These are phyloP conservation scores for Trachymyrmex septentrionalis DNA, from an alignment of 1,140 invertebrate genomes.

Conservation along the genomic window DNA sequence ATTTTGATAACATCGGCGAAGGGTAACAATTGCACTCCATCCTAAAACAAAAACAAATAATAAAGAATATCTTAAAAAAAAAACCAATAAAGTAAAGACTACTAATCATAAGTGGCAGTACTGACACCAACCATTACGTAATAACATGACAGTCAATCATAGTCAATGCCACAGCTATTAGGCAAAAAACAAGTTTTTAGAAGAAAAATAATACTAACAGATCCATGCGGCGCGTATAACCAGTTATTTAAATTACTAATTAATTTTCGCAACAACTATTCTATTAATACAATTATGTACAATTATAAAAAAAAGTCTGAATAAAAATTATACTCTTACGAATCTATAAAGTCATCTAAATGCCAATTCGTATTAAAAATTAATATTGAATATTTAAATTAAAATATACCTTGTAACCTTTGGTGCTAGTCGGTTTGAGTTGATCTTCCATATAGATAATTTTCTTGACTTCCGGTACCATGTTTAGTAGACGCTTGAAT, in stretches of 20 bases:
- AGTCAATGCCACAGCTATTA: constrained; percentile 35
- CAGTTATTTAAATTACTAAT: constrained; percentile 1
- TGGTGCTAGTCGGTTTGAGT: constrained; percentile 90
- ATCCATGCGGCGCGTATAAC: not conserved
- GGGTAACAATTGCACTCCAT: constrained; percentile 78
- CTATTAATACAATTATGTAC: not conserved
- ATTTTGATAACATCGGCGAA: constrained; percentile 79
- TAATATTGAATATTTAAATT: not conserved
- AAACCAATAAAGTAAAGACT: not conserved
- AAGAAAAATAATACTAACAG: not conserved
- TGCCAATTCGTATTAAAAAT: not conserved
- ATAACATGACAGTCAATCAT: constrained; percentile 1
- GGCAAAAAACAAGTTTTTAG: not conserved
- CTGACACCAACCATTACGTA: constrained; percentile 34
- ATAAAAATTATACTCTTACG: not conserved
- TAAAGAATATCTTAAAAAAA: not conserved
- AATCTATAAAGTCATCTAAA: not conserved
- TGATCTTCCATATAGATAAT: constrained; percentile 97
- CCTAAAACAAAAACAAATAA: constrained; percentile 68
- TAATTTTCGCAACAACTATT: not conserved
- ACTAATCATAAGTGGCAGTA: not conserved
- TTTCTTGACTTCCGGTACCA: constrained; percentile 91
- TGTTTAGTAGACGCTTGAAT: constrained; percentile 92
- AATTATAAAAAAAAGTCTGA: not conserved
- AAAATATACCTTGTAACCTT: constrained; percentile 89